A percentile compares a stretch with the other conserved stretches of the same genome.
Evolutionary conservation across 2,113 vertebrate genomes (phyloP).

Genomic region (Otocyon megalotis): DNA sequence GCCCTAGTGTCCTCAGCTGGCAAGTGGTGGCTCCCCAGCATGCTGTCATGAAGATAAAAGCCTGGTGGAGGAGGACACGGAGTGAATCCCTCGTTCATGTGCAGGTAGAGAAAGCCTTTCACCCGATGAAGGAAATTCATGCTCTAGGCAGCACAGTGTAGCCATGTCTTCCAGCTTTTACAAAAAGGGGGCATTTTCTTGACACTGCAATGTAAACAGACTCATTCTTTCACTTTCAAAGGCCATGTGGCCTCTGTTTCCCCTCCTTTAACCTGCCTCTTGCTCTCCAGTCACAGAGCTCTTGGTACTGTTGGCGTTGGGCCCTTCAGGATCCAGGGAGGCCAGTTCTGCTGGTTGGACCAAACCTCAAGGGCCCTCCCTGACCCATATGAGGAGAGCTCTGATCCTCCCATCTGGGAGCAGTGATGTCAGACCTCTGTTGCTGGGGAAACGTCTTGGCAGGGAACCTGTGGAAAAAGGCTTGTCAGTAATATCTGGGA

Average conservation of each 20-base stretch:
- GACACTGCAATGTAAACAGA: not conserved
- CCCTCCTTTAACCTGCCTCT: not conserved
- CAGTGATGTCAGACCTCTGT: not conserved
- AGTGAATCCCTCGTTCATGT: fast-evolving
- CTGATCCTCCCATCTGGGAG: not conserved
- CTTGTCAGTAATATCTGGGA: conserved; percentile 33
- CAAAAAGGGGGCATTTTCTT: not conserved
- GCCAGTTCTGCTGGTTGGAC: not conserved
- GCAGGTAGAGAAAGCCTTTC: not conserved
- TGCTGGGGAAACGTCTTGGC: conserved; percentile 12
- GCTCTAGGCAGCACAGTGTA: not conserved
- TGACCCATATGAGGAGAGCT: not conserved
- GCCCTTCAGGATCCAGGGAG: not conserved
- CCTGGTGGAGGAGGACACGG: not conserved
- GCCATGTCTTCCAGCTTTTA: not conserved
- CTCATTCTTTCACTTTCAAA: not conserved
- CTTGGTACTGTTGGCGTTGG: no score
- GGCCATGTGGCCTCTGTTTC: not conserved
- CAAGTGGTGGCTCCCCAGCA: not conserved
- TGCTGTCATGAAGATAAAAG: not conserved
- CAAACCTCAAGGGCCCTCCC: not conserved
- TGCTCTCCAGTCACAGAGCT: not conserved
- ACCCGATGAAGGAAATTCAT: fast-evolving
- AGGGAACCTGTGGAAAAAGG: not conserved
- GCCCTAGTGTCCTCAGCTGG: not conserved